phyloP scores from a whole-genome alignment of 1,140 invertebrate species.

The Sarcophaga peregrina region DNA sequence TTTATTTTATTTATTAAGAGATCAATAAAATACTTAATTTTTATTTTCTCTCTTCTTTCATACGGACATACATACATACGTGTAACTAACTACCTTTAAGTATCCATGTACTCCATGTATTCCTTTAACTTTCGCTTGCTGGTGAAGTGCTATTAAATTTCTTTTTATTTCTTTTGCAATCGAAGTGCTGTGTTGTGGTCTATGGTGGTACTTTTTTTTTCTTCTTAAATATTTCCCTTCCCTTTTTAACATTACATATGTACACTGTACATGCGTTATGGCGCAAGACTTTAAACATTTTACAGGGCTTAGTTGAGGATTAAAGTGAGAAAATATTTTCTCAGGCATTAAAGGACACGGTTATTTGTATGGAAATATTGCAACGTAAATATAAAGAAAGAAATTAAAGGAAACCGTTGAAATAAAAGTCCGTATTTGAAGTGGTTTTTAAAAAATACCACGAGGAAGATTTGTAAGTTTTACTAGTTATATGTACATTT shows the following conservation, averaged over 20 bases:
- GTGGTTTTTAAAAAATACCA: no score
- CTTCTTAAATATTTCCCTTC: not conserved
- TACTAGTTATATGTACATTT: no score
- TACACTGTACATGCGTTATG: not conserved
- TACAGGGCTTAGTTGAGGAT: not conserved
- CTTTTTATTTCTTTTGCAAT: not conserved
- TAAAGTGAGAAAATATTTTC: not conserved
- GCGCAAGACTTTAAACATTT: not conserved
- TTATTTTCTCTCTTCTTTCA: not conserved
- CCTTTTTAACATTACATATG: no score
- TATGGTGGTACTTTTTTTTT: not conserved
- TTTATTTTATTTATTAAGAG: not conserved
- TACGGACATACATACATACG: no score
- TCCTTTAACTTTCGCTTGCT: not conserved
- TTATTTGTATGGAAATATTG: not conserved
- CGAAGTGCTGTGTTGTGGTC: slow-evolving; percentile 14
- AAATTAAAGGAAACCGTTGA: no score
- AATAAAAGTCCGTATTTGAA: no score
- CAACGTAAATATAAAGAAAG: no score
- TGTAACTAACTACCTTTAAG: no score
- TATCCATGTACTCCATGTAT: not conserved
- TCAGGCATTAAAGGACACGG: not conserved
- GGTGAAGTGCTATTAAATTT: not conserved
- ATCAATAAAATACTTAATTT: not conserved
- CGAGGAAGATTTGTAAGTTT: no score